Evolutionary conservation across 2,888 invertebrate genomes (phyloP).

Genomic region (Geophilus truncorum): DNA sequence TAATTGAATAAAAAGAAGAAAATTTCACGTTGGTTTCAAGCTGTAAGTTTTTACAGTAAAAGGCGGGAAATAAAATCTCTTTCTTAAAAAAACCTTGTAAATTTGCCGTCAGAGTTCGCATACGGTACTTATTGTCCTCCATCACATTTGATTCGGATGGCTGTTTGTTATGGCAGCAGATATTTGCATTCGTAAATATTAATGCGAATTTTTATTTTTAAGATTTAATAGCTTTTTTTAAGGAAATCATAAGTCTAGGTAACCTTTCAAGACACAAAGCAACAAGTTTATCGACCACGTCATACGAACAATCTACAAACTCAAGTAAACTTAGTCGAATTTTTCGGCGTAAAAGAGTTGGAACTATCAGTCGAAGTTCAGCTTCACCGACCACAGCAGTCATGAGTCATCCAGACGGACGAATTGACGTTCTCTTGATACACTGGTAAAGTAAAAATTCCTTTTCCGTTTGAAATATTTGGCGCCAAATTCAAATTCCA

Average conservation of each 20-base stretch:
- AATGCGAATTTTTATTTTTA: not conserved
- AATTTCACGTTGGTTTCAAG: too few relatives aligned
- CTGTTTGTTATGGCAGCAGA: not conserved
- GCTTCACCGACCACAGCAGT: not conserved
- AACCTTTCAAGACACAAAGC: not conserved
- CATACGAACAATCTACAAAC: not conserved
- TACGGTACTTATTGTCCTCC: not conserved
- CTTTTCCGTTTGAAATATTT: not conserved
- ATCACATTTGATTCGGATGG: not conserved
- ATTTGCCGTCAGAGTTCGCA: too few relatives aligned
- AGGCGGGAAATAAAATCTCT: too few relatives aligned
- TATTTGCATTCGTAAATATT: not conserved
- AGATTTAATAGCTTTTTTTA: not conserved
- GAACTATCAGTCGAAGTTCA: not conserved
- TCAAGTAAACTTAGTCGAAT: not conserved
- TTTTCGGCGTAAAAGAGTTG: not conserved
- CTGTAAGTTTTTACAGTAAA: too few relatives aligned
- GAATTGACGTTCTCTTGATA: not conserved
- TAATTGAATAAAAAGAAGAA: too few relatives aligned
- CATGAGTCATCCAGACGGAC: not conserved
- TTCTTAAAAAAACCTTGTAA: too few relatives aligned
- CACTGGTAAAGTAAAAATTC: not conserved
- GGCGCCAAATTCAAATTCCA: not conserved
- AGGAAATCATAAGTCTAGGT: not conserved
- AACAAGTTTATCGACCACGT: not conserved